Evolutionary conservation across 2,888 invertebrate species (phyloP).

Genomic region (Neoaliturus tenellus): DNA sequence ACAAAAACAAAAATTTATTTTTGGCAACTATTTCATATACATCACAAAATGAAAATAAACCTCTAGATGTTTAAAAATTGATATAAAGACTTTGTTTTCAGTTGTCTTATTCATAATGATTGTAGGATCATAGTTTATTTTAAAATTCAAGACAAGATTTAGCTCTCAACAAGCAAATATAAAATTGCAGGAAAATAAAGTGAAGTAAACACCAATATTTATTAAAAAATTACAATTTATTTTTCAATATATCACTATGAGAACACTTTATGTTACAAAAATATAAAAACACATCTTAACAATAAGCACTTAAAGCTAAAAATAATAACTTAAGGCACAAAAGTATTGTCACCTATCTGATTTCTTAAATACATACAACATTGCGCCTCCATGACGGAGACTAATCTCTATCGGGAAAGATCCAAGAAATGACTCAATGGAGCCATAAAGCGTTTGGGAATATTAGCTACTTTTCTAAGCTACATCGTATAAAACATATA

Average conservation of each 20-base stretch:
- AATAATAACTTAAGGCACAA: constrained; percentile 49
- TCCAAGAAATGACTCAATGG: neutral
- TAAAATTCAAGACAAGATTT: no score
- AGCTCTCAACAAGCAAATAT: no score
- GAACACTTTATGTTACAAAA: constrained; percentile 35
- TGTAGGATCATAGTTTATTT: no score
- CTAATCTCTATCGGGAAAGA: neutral
- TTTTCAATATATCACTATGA: constrained; percentile 35
- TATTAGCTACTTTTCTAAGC: constrained; percentile 7
- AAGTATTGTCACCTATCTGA: constrained; percentile 11
- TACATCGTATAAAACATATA: constrained; percentile 40
- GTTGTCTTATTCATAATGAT: no score
- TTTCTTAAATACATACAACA: constrained; percentile 19
- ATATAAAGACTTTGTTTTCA: no score
- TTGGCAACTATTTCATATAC: no score
- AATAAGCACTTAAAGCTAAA: constrained; percentile 50
- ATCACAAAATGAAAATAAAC: no score
- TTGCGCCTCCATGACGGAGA: neutral
- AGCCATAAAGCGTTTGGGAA: neutral
- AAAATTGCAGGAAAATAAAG: no score
- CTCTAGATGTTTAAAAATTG: no score
- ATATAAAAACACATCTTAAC: constrained; percentile 50
- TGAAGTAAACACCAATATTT: neutral
- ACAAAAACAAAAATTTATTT: no score
- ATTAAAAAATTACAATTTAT: constrained; percentile 31